These are phyloP conservation scores for Magallana angulata DNA, from an alignment of 1,140 invertebrate species.

Conservation along the genomic window DNA sequence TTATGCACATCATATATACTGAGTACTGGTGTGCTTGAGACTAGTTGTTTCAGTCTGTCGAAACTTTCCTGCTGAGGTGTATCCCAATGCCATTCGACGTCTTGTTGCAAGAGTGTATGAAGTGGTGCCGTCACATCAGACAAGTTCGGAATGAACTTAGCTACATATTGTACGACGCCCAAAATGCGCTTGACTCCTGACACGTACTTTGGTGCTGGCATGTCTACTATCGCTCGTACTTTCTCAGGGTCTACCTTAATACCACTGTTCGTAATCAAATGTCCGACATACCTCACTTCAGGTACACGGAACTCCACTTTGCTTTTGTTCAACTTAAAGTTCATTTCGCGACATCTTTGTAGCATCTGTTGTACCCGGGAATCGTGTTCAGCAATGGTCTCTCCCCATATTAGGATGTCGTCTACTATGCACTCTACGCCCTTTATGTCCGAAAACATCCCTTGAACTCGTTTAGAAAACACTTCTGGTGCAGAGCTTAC, in stretches of 20 bases:
- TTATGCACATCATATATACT: constrained; percentile 43
- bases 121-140: constrained; percentile 60
- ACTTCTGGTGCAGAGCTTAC: constrained; percentile 48
- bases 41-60: constrained; percentile 53
- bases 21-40: constrained; percentile 47
- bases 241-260: no score
- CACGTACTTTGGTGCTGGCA: no score
- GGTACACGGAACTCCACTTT: constrained; percentile 34
- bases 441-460: constrained; percentile 9
- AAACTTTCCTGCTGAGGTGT: constrained; percentile 47
- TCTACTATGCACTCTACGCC: constrained; percentile 18
- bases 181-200: no score
- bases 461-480: constrained; percentile 33
- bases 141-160: background rate
- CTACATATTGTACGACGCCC: no score
- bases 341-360: constrained; percentile 6
- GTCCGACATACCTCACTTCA: constrained; percentile 32
- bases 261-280: no score
- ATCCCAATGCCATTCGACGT: constrained; percentile 47
- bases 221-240: no score
- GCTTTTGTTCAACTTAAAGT: constrained; percentile 10
- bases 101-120: constrained; percentile 50
- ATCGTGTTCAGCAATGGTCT: constrained; percentile 43
- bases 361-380: constrained; percentile 41
- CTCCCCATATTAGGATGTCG: constrained; percentile 43